phyloP scores from a whole-genome alignment of 2,113 vertebrate species.

The Nothoprocta pentlandii region DNA sequence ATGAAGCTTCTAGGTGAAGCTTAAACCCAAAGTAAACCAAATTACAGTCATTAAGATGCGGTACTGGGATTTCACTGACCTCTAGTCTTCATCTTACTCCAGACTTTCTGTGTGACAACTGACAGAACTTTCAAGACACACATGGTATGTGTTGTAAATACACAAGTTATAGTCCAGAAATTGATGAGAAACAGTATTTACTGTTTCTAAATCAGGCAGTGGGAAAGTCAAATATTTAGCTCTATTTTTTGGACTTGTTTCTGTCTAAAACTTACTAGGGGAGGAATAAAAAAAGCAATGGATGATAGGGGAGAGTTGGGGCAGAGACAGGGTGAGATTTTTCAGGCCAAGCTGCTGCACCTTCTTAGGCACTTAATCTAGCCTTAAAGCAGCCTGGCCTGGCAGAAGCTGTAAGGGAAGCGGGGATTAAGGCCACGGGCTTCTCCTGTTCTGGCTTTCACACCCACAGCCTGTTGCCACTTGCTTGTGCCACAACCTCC shows the following conservation, averaged over 20 bases:
- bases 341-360: conserved; percentile 40
- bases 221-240: not conserved
- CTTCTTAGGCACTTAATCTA: conserved; percentile 56
- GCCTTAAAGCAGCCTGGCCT: conserved; percentile 25
- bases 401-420: not conserved
- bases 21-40: not conserved
- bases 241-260: not conserved
- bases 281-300: not conserved
- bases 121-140: not conserved
- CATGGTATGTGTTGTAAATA: not conserved
- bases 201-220: not conserved
- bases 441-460: not conserved
- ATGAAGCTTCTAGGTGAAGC: not conserved
- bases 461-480: not conserved
- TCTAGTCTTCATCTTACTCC: not conserved
- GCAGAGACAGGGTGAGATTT: not conserved
- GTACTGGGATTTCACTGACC: not conserved
- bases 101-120: not conserved
- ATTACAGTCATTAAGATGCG: not conserved
- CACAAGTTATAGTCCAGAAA: not conserved
- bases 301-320: not conserved
- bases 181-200: not conserved
- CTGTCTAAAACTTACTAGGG: not conserved
- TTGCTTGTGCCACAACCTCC: rapidly evolving
- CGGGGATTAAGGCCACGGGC: conserved; percentile 11